Base-by-base conservation (phyloP, 1,140 invertebrate genomes). In the Sycophila sp. region DNA sequence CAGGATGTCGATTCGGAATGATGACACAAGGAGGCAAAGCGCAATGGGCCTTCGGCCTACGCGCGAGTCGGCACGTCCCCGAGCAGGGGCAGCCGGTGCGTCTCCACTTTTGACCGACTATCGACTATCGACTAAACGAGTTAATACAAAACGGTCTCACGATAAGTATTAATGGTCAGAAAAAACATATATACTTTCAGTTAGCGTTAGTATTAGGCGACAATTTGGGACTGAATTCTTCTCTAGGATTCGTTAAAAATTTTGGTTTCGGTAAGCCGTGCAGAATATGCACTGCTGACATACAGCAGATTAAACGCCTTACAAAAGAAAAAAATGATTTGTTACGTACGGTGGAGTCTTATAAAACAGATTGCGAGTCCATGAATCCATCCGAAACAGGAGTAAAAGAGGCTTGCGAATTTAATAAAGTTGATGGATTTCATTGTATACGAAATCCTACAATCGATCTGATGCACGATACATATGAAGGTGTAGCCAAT, bases 161-260 rank as follows among this genome's bases (percentile, higher is more conserved):
- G 4, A 19, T 66, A 3, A 13, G 5, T 15, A 4, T 38, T 26
- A 15, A 55, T 26, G 34, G 24, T 24, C 40, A 36, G 32, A 38
- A 45, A 3, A 47, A 42, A 11, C 55, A 5, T 19, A 26, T 49
- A 13, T 51, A 60, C 49, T 69, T 69, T 36, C 56, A 60, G 24
- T 38, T 60, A 24, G 38, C 28, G 3, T n/a, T 69, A 6, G 22
- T 69, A 13, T 5, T 69, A 49, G 67, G 67, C 1, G 67, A 69
- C 24, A 69, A 69, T 60, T 51, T 60, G 26, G 56, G 56, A 17
- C 32, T 69, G 0, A 69, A 69, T 17, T 17, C 19, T 19, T 38
- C 62, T 7, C 47, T 56, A 5, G 56, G 67, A 22, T 60, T 62
- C 19, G 56, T 69, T 0, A 47, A 60, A 62, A 51, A 26, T 0